phyloP scores from a whole-genome alignment of 2,888 invertebrate species.

The Melikaiella ostensackeni region DNA sequence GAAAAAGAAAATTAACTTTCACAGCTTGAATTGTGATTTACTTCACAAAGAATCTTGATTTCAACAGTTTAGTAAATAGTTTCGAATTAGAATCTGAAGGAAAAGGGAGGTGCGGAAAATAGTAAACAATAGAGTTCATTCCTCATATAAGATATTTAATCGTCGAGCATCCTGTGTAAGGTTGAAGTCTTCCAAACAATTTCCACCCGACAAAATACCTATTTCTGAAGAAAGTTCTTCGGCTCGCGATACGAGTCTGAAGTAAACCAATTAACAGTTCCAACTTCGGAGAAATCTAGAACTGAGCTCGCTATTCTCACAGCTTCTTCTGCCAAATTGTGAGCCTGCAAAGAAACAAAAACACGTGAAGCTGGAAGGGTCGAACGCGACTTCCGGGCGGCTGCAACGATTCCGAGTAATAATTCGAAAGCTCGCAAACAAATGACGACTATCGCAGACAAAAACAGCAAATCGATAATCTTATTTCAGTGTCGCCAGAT shows the following conservation, averaged over 20 bases:
- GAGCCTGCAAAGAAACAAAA: slow-evolving; percentile 46
- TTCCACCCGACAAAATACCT: slow-evolving; percentile 58
- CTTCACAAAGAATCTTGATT: too few relatives aligned
- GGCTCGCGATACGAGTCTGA: slow-evolving; percentile 61
- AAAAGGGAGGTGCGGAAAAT: not conserved
- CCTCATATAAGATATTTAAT: slow-evolving; percentile 46
- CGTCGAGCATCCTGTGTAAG: slow-evolving; percentile 46
- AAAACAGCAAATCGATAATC: slow-evolving; percentile 68
- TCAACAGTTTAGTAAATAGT: too few relatives aligned
- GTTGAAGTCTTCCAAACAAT: slow-evolving; percentile 47
- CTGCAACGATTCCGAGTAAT: slow-evolving; percentile 46
- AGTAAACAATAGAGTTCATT: not conserved
- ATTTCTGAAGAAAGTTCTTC: slow-evolving; percentile 59
- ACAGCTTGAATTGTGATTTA: too few relatives aligned
- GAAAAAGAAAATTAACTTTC: too few relatives aligned
- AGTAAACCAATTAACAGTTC: slow-evolving; percentile 70
- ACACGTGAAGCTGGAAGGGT: slow-evolving; percentile 19
- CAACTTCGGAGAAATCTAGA: slow-evolving; percentile 62
- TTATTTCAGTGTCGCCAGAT: slow-evolving; percentile 61
- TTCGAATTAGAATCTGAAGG: not conserved
- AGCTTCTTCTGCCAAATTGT: slow-evolving; percentile 63
- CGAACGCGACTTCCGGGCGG: slow-evolving; percentile 42
- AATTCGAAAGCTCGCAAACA: slow-evolving; percentile 66
- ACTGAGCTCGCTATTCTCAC: slow-evolving; percentile 59
- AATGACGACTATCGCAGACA: slow-evolving; percentile 62